Evolutionary conservation across 53 echinoderm and acorn worm genomes (phyloP), one percentile per base, ranked within the genome.

Genomic region (Henricia sp.): DNA sequence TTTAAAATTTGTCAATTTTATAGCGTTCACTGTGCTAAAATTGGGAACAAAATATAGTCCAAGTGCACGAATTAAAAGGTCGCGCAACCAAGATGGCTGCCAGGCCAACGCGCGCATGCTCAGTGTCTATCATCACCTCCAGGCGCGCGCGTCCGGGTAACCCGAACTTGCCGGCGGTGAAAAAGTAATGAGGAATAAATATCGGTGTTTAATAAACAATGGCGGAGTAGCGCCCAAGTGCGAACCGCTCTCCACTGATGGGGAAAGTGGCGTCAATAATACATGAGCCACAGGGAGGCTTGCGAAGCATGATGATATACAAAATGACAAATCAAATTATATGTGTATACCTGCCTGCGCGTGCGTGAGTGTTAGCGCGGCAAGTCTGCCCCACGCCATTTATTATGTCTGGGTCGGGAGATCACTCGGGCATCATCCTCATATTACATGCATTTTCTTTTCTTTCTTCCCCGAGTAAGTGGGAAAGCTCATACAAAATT

Each of bases 321-420:
- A 70, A 76, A 57, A 76, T 58, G 76, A 76, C 76, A 76, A n/a
- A 76, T 58, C 57, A 76, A 76, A 76, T 57, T 57, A 76, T 76
- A 41, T n/a, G n/a, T n/a, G 59, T 40, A 43, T 57, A 56, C 40
- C 56, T 40, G 59, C 27, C 23, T n/a, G n/a, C n/a, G n/a, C n/a
- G n/a, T n/a, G n/a, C n/a, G n/a, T n/a, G n/a, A n/a, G n/a, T n/a
- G n/a, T n/a, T n/a, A n/a, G n/a, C n/a, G n/a, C n/a, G n/a, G n/a
- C n/a, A n/a, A n/a, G n/a, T n/a, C n/a, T n/a, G n/a, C 17, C 3
- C 23, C 3, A 6, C 13, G 57, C n/a, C 59, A 76, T 76, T 30
- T 59, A 57, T 76, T 59, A 76, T 76, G 56, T 58, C 57, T 76
- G 8, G 38, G 29, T 27, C 38, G 21, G 11, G 30, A 37, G 28